phyloP scores from a whole-genome alignment of 2,797 vertebrate species.

The Rhinoraja longicauda region DNA sequence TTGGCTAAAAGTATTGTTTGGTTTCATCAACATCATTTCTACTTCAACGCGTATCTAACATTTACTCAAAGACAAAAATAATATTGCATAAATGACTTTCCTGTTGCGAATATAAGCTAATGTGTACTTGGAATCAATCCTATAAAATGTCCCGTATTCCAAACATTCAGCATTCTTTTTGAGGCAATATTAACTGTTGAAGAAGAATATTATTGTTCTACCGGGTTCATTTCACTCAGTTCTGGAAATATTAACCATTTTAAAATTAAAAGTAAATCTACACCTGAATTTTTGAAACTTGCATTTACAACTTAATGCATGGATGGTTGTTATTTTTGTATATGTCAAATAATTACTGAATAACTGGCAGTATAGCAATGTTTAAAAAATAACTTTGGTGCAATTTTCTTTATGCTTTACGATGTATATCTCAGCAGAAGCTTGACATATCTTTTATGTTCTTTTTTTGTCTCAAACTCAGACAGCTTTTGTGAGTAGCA shows the following conservation, averaged over 20 bases:
- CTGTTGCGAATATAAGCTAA: neutral
- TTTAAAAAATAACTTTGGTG: conserved; percentile 12
- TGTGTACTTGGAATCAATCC: too few species aligned
- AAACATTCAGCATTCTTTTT: neutral
- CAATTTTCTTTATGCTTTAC: conserved; percentile 33
- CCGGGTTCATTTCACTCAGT: neutral
- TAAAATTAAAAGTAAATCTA: neutral
- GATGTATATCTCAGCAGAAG: conserved; percentile 27
- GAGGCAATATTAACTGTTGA: neutral
- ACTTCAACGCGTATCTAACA: neutral
- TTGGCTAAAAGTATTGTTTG: neutral
- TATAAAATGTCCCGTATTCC: neutral
- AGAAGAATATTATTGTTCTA: neutral
- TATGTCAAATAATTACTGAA: conserved; percentile 5
- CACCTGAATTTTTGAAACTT: neutral
- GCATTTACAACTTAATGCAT: neutral
- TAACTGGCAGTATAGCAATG: neutral
- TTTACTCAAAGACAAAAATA: neutral
- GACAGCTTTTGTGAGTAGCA: conserved; percentile 54
- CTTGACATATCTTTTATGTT: conserved; percentile 34
- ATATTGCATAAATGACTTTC: neutral
- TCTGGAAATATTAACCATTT: neutral
- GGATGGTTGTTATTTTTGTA: neutral
- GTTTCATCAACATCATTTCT: neutral
- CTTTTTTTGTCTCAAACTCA: conserved; percentile 56